phyloP scores from a whole-genome alignment of 2,113 vertebrate genomes.

The Phylloscopus trochiloides region DNA sequence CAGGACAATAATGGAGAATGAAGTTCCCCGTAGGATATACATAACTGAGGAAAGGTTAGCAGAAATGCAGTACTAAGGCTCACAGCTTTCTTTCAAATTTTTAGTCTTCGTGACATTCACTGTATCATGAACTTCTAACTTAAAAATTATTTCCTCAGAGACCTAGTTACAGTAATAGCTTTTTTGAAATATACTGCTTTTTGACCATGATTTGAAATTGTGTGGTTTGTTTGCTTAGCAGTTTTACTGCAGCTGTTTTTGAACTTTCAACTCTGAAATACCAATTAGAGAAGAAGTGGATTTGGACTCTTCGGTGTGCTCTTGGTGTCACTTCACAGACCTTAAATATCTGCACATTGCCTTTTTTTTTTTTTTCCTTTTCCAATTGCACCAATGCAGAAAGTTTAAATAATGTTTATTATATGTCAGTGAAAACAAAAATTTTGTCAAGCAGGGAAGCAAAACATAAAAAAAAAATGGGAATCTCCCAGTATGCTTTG shows the following conservation, averaged over 20 bases:
- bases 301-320: neutral
- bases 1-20: neutral
- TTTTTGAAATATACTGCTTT: neutral
- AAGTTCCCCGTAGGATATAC: neutral
- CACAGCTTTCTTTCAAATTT: neutral
- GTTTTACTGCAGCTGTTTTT: neutral
- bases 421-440: neutral
- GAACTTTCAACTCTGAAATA: neutral
- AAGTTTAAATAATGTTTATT: neutral
- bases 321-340: neutral
- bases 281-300: neutral
- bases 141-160: neutral
- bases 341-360: neutral
- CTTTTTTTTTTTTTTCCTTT: neutral
- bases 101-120: neutral
- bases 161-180: neutral
- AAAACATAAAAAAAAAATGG: neutral
- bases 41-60: neutral
- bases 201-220: neutral
- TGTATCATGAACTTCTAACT: neutral
- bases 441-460: neutral
- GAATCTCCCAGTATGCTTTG: neutral
- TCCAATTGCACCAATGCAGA: accelerated
- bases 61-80: neutral
- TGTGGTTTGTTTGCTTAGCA: neutral